These are phyloP conservation scores for Meles meles DNA, from an alignment of 2,113 vertebrate genomes.

Conservation along the genomic window DNA sequence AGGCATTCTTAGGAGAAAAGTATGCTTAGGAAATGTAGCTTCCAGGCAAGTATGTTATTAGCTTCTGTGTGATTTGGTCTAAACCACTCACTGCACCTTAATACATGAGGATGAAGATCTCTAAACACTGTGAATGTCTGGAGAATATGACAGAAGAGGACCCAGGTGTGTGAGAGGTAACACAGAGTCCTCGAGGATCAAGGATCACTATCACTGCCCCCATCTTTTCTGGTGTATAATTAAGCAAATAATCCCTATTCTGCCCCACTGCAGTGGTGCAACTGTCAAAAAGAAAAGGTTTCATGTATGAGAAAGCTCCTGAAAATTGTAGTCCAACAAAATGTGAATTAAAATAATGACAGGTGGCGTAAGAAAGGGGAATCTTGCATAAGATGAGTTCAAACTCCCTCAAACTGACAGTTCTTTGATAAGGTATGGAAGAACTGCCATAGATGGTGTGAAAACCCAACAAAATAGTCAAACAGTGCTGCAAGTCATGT, in stretches of 20 bases:
- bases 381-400: background rate
- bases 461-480: background rate
- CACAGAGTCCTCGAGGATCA: background rate
- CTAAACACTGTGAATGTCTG: background rate
- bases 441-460: background rate
- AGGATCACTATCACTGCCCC: fast-evolving
- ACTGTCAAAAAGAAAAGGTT: background rate
- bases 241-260: background rate
- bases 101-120: background rate
- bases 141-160: background rate
- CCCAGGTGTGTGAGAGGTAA: background rate
- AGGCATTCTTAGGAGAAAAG: background rate
- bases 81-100: background rate
- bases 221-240: background rate
- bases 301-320: background rate
- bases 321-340: background rate
- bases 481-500: background rate
- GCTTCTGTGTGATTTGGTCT: background rate
- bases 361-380: background rate
- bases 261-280: too few relatives aligned
- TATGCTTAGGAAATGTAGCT: background rate
- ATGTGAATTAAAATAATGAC: background rate
- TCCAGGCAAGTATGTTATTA: background rate
- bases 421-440: background rate
- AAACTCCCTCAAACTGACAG: background rate